Base-by-base conservation (phyloP, 2,113 vertebrate genomes). In the Ochotona curzoniae region DNA sequence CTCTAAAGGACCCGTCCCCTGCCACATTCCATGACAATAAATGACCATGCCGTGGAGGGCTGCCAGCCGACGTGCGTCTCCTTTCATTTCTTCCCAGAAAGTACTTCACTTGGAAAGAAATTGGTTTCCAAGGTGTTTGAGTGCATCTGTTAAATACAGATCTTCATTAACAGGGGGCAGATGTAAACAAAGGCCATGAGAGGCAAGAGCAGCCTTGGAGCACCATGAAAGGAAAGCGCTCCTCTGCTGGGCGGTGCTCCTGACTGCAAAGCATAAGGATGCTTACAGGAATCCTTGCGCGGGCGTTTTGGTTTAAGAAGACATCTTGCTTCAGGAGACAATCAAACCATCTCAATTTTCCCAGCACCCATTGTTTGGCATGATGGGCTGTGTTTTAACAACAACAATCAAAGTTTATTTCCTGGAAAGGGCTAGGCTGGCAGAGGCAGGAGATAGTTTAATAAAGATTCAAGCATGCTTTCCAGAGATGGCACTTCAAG, bases 21-120 rank as follows among this genome's bases (percentile, higher is more conserved):
- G 87, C 92, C 74, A 71, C 90, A 93, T 97, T 96, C 93, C 96
- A 84, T 87, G 97, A 94, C 96, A 96, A 47, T 79, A 91, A 96
- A 70, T 63, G 95, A 78, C 54, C 87, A 92, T 49, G 51, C 51
- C n/a, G 35, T 90, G 89, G 93, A 97, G 90, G 89, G 15, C 54
- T 87, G 94, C 83, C 92, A 83, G 92, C 90, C 8, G 8, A 32
- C 49, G 78, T 87, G 81, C 66, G 11, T 21, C 1, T 74, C 44
- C n/a, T 96, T 96, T 94, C 69, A 90, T 91, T 57, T 32, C 0
- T 93, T 87, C 84, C 93, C 61, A 25, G 90, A 94, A 94, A 96
- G 7, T 18, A 8, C 44, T 70, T 54, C 61, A 13, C 11, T 87
- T 86, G 91, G 90, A 86, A 30, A 73, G 70, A 92, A 94, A 93